Conservation (phyloP, 2,888 invertebrate species). For the Elysia crispata region DNA sequence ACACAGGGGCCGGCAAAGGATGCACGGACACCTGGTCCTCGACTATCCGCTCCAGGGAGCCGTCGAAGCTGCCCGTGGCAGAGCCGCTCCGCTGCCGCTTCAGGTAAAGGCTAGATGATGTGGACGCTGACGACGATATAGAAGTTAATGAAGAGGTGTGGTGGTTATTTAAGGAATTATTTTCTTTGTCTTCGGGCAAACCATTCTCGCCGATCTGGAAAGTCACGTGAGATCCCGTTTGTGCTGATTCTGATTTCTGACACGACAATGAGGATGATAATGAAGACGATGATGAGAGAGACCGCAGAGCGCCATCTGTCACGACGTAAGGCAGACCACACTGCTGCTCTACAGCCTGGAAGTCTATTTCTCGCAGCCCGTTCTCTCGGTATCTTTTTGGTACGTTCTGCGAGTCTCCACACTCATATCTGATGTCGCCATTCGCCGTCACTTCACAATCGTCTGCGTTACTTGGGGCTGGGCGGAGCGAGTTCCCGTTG, state of each 20-base stretch:
- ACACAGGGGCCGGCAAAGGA: conserved; percentile 37
- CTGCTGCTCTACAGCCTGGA: conserved; percentile 2
- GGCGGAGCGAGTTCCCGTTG: neutral
- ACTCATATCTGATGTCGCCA: too few relatives aligned
- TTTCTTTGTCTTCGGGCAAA: too few relatives aligned
- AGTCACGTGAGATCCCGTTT: neutral
- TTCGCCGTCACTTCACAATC: neutral
- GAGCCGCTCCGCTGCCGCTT: too few relatives aligned
- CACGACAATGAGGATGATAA: conserved; percentile 4
- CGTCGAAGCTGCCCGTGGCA: conserved; percentile 34
- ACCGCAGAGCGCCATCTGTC: conserved; percentile 36
- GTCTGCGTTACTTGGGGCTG: neutral
- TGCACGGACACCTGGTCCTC: conserved; percentile 24
- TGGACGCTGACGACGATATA: too few relatives aligned
- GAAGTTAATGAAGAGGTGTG: too few relatives aligned
- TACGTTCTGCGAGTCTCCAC: too few relatives aligned
- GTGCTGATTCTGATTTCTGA: conserved; percentile 16
- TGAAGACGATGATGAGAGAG: neutral
- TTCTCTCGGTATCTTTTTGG: too few relatives aligned
- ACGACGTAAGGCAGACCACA: conserved; percentile 40
- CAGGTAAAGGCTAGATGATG: too few relatives aligned
- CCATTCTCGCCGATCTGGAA: conserved; percentile 17
- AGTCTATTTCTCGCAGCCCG: neutral
- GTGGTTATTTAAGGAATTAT: too few relatives aligned
- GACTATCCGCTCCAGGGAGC: conserved; percentile 36